Base-by-base conservation (phyloP, 1,140 invertebrate genomes). In the Drosophila pruinosa region DNA sequence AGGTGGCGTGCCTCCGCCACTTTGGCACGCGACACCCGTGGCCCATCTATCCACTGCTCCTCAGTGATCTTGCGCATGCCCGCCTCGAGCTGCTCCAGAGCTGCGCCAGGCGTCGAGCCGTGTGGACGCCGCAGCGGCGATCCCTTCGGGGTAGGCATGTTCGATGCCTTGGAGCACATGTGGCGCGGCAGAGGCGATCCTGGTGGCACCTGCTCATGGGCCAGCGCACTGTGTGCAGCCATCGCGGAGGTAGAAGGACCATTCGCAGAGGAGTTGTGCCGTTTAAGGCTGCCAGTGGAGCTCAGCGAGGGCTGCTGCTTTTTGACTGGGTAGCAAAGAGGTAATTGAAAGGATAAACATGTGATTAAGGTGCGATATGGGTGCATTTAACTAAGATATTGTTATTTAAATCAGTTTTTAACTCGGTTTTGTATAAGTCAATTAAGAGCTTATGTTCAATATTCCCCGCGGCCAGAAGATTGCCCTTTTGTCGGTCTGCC, bases 21-120 rank as follows among this genome's bases (percentile, higher is more conserved):
- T 89, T 95, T 95, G 5, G 95, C 96, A 78, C 96, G 96, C 0
- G 95, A 95, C 74, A 97, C 96, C 81, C 96, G 94, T 0, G 98
- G 98, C 1, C 98, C 98, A 92, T 99, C 98, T 53, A 99, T 97
- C 98, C 98, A 99, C 83, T 98, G 96, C 88, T 99, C 97, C 77
- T 98, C 97, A 72, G 93, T 82, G 74, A 93, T 72, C 90, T 93
- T 80, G 0, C 86, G 69, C 75, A 92, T 77, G 8, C 81, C 81
- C 14, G 82, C 82, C 24, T 86, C 81, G 10, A 86, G 41, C 24
- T 86, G 81, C 7, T 86, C 81, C 3, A 86, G 62, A 0, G 89
- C 81, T 24, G 85, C 89, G 15, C 90, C 92, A 0, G 75, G 91
- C 41, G 67, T 47, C 2, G 47, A 5, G 28, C 91, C 72, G 50